Conservation (phyloP, 1,140 invertebrate genomes). For the Drosophila triauraria region DNA sequence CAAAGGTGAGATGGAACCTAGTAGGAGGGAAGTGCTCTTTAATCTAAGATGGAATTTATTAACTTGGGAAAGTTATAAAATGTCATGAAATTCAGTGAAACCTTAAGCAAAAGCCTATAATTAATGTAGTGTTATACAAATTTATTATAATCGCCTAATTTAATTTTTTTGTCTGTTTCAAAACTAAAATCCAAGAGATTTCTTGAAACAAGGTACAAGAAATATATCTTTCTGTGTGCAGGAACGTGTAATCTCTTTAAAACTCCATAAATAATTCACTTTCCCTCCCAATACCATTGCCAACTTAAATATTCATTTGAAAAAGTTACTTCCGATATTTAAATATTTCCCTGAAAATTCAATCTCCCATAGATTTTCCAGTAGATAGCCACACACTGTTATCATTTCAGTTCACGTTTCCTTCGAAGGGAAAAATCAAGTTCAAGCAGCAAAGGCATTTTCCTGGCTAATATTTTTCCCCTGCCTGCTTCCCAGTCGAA, state of each 20-base stretch:
- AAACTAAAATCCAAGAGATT: background rate
- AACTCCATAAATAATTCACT: constrained; percentile 5
- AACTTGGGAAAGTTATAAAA: background rate
- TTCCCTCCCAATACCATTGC: too few species aligned
- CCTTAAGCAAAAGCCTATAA: too few species aligned
- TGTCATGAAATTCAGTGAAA: too few species aligned
- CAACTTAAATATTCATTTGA: constrained; percentile 11
- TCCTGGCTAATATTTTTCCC: constrained; percentile 26
- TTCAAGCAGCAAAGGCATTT: constrained; percentile 17
- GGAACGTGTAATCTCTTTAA: background rate
- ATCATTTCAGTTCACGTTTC: constrained; percentile 26
- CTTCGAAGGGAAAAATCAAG: background rate
- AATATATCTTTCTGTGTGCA: background rate
- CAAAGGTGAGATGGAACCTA: background rate
- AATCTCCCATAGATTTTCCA: constrained; percentile 1
- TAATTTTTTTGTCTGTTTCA: background rate
- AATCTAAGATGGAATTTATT: background rate
- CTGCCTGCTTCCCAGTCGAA: constrained; percentile 5
- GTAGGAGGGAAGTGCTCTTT: constrained; percentile 1
- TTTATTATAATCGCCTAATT: too few species aligned
- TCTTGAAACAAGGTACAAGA: background rate
- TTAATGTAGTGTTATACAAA: too few species aligned
- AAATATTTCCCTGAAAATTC: constrained; percentile 2
- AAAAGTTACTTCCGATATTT: constrained; percentile 4
- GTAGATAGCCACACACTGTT: constrained; percentile 4